Percentiles rank a stretch among this genome's conserved stretches.
Evolutionary conservation across 2,113 vertebrate species (phyloP).

Genomic region (Onychostruthus taczanowskii): DNA sequence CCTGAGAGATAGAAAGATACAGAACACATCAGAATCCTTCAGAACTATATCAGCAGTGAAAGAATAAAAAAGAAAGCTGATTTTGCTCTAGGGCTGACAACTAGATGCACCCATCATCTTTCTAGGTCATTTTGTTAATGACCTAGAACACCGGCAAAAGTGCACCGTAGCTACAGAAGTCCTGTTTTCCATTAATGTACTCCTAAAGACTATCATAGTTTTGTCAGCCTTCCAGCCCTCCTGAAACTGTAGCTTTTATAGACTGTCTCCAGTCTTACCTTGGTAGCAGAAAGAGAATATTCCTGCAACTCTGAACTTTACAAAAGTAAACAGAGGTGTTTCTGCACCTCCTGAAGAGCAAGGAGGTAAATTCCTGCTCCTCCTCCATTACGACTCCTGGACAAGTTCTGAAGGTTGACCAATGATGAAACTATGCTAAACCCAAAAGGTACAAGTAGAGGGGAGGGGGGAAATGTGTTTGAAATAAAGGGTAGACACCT

Average conservation of each 20-base stretch:
- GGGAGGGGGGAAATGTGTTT: fast-evolving
- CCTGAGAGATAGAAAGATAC: neutral
- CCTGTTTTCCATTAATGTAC: neutral
- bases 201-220: neutral
- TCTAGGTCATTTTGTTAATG: neutral
- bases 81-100: neutral
- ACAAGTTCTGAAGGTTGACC: neutral
- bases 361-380: neutral
- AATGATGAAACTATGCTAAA: neutral
- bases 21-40: neutral
- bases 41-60: neutral
- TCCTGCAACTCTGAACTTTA: neutral
- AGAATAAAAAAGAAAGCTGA: neutral
- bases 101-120: neutral
- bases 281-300: neutral
- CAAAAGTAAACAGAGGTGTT: neutral
- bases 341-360: neutral
- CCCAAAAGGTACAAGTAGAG: neutral
- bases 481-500: fast-evolving
- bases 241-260: neutral
- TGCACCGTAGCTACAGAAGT: neutral
- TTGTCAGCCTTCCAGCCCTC: neutral
- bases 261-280: neutral
- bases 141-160: neutral
- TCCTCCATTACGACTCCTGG: neutral